A percentile compares a stretch with the other conserved stretches of the same genome.
phyloP scores from a whole-genome alignment of 2,888 invertebrate species.

The Plebejus argus region DNA sequence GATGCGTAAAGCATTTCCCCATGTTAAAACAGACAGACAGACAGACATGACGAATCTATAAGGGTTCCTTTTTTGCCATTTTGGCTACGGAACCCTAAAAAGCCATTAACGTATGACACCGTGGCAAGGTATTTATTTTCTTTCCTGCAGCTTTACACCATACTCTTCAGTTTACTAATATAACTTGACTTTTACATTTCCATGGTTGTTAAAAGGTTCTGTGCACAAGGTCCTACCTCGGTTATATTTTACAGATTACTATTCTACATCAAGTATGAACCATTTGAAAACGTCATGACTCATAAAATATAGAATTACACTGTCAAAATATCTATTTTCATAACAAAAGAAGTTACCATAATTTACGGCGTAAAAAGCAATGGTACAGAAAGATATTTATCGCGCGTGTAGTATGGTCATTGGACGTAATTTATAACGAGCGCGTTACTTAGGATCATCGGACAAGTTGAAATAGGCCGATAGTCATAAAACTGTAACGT shows the following conservation, averaged over 20 bases:
- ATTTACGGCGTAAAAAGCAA: conserved; percentile 22
- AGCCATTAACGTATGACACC: too few relatives aligned
- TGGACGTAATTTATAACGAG: conserved; percentile 52
- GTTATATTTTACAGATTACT: neutral
- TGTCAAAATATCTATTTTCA: conserved; percentile 17
- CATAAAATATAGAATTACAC: conserved; percentile 17
- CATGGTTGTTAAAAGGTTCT: neutral
- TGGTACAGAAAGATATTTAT: neutral
- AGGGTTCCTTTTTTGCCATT: too few relatives aligned
- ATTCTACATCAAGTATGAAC: neutral
- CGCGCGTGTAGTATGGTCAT: conserved; percentile 20
- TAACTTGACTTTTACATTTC: neutral
- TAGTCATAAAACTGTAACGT: conserved; percentile 67
- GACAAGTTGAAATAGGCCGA: conserved; percentile 59
- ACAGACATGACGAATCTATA: too few relatives aligned
- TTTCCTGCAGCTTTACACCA: too few relatives aligned
- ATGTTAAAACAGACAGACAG: too few relatives aligned
- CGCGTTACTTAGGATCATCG: conserved; percentile 44
- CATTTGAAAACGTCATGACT: neutral
- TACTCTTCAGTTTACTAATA: neutral
- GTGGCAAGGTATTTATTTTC: too few relatives aligned
- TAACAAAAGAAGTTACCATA: conserved; percentile 2
- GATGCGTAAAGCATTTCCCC: too few relatives aligned
- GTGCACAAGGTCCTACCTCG: neutral
- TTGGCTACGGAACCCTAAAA: too few relatives aligned